Evolutionary conservation across 2,113 vertebrate species (phyloP), one percentile per base, ranked within the genome.

Genomic region (Pelmatolapia mariae): DNA sequence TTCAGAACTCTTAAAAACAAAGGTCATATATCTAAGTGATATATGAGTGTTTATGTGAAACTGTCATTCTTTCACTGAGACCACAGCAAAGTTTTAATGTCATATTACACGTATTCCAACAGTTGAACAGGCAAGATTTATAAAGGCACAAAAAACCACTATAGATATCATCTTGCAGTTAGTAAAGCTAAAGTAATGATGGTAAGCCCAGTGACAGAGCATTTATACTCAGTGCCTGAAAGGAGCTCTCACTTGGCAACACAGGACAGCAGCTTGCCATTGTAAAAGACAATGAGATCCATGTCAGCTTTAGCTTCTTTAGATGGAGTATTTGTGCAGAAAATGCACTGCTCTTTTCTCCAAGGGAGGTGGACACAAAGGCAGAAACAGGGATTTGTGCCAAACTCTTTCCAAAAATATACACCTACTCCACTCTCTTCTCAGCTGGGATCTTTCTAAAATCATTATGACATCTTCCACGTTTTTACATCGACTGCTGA

Each of bases 271-370:
- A 91, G 85, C 84, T 85, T 89, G 84, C 80, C 40, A 79, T 76
- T 90, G 81, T 87, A 90, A 91, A 66, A 93, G 87, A 93, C 88
- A 84, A 83, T 31, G 22, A 84, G 86, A 92, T 92, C 83, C 81
- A 54, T 94, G 87, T 93, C 87, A 87, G 88, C 89, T 61, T 87
- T 47, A 78, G 68, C 80, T 84, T 88, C 86, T 90, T 91, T 53
- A 87, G 71, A 71, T 85, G 68, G 82, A 90, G 85, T 84, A 87
- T 85, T 91, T 89, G 81, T 84, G 61, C 40, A 81, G 63, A 86
- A 84, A 84, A 87, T 16, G 4, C 66, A 86, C 54, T 87, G 61
- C 36, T 83, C 76, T 83, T 22, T 84, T 66, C 53, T 85, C 85
- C 31, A 24, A 82, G 86, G 81, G 87, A 88, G 81, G 78, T 81